These are phyloP conservation scores for Himalopsyche tibetana DNA, from an alignment of 2,888 invertebrate species.

Conservation along the genomic window DNA sequence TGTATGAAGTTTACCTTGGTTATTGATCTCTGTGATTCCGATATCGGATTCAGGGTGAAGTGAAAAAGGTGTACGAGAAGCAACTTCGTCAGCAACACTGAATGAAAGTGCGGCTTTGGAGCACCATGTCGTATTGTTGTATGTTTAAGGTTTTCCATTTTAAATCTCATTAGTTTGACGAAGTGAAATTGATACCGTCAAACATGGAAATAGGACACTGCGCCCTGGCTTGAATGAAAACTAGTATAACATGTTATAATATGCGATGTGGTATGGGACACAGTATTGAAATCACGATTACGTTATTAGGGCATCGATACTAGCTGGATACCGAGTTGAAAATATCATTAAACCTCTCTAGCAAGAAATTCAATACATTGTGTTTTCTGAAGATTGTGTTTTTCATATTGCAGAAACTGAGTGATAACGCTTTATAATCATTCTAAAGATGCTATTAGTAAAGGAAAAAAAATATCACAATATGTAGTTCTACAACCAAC, in stretches of 20 bases:
- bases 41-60: slow-evolving; percentile 47
- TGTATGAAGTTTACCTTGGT: background rate
- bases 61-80: slow-evolving; percentile 45
- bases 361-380: too few relatives aligned
- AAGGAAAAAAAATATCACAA: too few relatives aligned
- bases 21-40: slow-evolving; percentile 15
- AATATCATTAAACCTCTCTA: too few relatives aligned
- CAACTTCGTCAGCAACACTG: slow-evolving; percentile 17
- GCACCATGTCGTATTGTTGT: background rate
- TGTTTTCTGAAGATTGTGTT: too few relatives aligned
- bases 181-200: slow-evolving; percentile 13
- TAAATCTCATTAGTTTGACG: slow-evolving; percentile 29
- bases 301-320: too few relatives aligned
- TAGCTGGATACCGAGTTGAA: too few relatives aligned
- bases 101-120: slow-evolving; percentile 6
- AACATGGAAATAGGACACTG: slow-evolving; percentile 26
- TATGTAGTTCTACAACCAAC: too few relatives aligned
- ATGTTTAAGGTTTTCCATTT: slow-evolving; percentile 37
- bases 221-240: background rate
- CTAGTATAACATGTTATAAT: slow-evolving; percentile 6
- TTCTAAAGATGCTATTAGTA: too few relatives aligned
- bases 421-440: too few relatives aligned
- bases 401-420: too few relatives aligned
- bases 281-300: too few relatives aligned
- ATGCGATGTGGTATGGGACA: too few relatives aligned